phyloP scores from a whole-genome alignment of 2,888 invertebrate species.

The Oxyteleia sp. region DNA sequence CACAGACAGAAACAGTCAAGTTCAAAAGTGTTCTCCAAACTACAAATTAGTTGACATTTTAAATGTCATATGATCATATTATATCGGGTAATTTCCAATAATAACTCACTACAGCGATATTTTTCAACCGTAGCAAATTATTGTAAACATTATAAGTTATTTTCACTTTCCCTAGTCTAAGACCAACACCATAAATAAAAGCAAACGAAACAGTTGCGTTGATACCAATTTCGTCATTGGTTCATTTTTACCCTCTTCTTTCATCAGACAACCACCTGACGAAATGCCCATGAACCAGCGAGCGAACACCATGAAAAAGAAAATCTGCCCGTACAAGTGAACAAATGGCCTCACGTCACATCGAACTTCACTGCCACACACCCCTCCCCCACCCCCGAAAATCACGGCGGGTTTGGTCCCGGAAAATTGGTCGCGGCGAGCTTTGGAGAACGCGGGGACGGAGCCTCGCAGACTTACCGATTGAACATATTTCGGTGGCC shows the following conservation, averaged over 20 bases:
- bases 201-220: background rate
- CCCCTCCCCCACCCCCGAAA: constrained; percentile 6
- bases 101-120: too few relatives aligned
- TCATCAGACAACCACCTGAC: background rate
- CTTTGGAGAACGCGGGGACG: constrained; percentile 31
- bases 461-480: constrained; percentile 84
- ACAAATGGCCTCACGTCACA: constrained; percentile 12
- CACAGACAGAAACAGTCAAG: too few relatives aligned
- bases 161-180: too few relatives aligned
- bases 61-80: too few relatives aligned
- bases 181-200: too few relatives aligned
- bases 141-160: too few relatives aligned
- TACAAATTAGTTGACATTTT: too few relatives aligned
- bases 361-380: constrained; percentile 14
- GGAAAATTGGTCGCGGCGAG: constrained; percentile 15
- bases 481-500: constrained; percentile 87
- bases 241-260: background rate
- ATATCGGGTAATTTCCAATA: too few relatives aligned
- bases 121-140: too few relatives aligned
- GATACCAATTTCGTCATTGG: background rate
- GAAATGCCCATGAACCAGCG: background rate
- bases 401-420: constrained; percentile 2
- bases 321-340: background rate
- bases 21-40: too few relatives aligned
- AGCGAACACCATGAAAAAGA: background rate